Base-by-base conservation (phyloP, 2,888 invertebrate species). In the Byasa hedistus region DNA sequence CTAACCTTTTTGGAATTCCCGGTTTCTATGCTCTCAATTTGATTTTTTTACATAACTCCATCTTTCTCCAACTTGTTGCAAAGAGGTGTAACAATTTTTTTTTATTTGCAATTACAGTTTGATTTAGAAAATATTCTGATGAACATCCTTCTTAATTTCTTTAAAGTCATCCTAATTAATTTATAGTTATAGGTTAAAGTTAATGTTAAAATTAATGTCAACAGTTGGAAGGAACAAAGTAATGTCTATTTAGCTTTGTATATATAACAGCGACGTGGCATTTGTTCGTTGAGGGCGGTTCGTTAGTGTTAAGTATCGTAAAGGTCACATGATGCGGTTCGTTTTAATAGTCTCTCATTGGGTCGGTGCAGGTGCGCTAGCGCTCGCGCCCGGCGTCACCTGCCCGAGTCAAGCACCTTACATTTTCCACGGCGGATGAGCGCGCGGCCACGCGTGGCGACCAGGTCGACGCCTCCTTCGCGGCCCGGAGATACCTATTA, bases 351-450 rank as follows among this genome's bases (percentile, higher is more conserved):
- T 27, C 27, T 51, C 27, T n/a, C 15, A 60, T 58, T 58, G 62
- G 57, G 57, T 59, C 21, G 23, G 32, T 48, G 65, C 62, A 62
- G 68, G 65, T 68, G 68, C 56, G 64, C 64, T 54, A 48, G 64
- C 54, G 52, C 22, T 22, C 32, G 51, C 68, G 60, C 65, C 61
- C 51, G 58, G 60, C 27, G 69, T 70, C 83, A 81, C 81, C 83
- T 82, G 82, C 78, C 61, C 64, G 57, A 81, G 86, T 84, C 86
- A 84, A 84, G 85, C 84, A 88, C 87, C 87, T 84, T 78, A 78
- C 80, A 75, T 79, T 80, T 78, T 79, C 82, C 85, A 84, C 84
- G 85, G 81, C 80, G 77, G 79, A 71, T 82, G 86, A 77, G 82
- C 83, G 79, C 82, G 83, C 86, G 82, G 70, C 79, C 79, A 79